phyloP scores from a whole-genome alignment of 1,140 invertebrate genomes.

The Zaprionus nigranus region DNA sequence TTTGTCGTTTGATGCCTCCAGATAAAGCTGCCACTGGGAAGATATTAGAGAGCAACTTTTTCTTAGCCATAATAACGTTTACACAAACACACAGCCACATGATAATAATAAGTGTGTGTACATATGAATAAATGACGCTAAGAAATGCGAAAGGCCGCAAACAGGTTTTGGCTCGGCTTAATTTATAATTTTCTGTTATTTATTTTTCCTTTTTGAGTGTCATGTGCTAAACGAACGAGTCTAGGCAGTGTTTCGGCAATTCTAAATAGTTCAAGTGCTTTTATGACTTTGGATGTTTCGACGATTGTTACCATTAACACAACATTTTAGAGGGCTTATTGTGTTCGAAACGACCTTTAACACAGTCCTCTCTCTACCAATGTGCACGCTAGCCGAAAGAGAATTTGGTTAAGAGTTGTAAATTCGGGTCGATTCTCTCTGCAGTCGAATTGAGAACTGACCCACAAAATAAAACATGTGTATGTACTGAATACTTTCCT shows the following conservation, averaged over 20 bases:
- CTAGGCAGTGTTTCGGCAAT: not conserved
- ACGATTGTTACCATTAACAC: not conserved
- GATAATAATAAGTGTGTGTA: not conserved
- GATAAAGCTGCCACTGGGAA: conserved; percentile 13
- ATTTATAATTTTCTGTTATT: conserved; percentile 32
- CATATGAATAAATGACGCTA: conserved; percentile 26
- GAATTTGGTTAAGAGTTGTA: not conserved
- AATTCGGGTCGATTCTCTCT: not conserved
- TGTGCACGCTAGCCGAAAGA: not conserved
- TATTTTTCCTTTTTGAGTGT: conserved; percentile 3
- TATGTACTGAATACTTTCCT: not conserved
- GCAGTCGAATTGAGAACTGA: not conserved
- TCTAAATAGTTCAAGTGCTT: not conserved
- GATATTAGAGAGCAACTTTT: conserved; percentile 56
- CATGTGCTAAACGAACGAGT: not conserved
- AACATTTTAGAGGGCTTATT: not conserved
- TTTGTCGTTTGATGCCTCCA: conserved; percentile 17
- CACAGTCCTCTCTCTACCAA: not conserved
- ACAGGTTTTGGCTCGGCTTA: conserved; percentile 33
- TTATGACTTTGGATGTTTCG: not conserved
- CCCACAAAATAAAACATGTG: conserved; percentile 1
- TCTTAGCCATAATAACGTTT: conserved; percentile 17
- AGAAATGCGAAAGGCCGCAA: conserved; percentile 42
- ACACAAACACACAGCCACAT: conserved; percentile 16
- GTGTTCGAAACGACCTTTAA: not conserved